phyloP scores from a whole-genome alignment of 2,113 vertebrate species.

The Oryzias melastigma region DNA sequence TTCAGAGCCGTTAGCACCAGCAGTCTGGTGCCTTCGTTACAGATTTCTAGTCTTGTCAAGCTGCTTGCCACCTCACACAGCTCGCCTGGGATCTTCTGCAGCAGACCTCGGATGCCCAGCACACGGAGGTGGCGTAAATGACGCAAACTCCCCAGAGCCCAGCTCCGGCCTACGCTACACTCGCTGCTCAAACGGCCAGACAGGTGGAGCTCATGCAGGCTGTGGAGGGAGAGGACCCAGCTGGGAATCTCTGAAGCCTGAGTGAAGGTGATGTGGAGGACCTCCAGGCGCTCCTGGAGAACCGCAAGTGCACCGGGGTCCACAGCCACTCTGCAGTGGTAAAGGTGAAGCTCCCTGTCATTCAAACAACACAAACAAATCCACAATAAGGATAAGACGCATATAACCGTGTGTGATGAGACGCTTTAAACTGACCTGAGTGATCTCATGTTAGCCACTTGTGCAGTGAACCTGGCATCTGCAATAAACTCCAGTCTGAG shows the following conservation, averaged over 20 bases:
- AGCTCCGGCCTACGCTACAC: constrained; percentile 66
- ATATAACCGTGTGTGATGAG: background rate
- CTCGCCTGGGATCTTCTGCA: constrained; percentile 72
- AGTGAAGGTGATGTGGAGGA: constrained; percentile 75
- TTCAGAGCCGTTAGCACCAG: constrained; percentile 70
- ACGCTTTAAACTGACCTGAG: constrained; percentile 59
- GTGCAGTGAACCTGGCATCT: constrained; percentile 69
- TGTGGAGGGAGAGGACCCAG: constrained; percentile 75
- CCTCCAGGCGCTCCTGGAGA: constrained; percentile 72
- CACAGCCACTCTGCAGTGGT: constrained; percentile 71
- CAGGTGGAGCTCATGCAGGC: constrained; percentile 76
- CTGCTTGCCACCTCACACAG: constrained; percentile 70
- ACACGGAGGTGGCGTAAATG: constrained; percentile 69
- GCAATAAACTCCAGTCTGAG: constrained; percentile 78
- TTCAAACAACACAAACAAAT: background rate
- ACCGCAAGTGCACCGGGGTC: constrained; percentile 68
- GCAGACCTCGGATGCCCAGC: constrained; percentile 63
- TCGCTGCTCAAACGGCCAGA: constrained; percentile 70
- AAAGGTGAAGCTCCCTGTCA: constrained; percentile 77
- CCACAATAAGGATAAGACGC: background rate
- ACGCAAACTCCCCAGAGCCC: constrained; percentile 70
- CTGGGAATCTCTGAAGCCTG: constrained; percentile 72
- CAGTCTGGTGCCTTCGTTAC: constrained; percentile 74
- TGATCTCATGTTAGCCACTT: constrained; percentile 72
- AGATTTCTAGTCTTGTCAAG: constrained; percentile 68